Base-by-base conservation (phyloP, 2,113 vertebrate species). In the Nothocercus nigrocapillus region DNA sequence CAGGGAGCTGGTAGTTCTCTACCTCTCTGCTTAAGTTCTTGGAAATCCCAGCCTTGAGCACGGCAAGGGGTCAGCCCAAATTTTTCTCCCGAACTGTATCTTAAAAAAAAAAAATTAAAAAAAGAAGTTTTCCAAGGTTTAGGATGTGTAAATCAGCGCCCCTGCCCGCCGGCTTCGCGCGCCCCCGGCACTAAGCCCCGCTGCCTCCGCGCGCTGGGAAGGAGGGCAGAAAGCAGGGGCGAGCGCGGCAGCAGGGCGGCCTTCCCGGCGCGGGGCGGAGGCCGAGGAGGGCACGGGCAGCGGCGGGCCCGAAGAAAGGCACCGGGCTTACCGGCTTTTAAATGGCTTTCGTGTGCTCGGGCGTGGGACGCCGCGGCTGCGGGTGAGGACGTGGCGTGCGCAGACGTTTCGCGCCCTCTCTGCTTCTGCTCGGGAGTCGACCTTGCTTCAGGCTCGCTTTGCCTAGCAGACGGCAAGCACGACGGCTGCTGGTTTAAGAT, bases 401-500 rank as follows among this genome's bases (percentile, higher is more conserved):
- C 6, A 15, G 6, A 11, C 30, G 61, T 9, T 0, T 0, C 38
- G 49, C 1, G 0, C 38, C 22, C 44, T 8, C 82, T 61, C n/a
- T 34, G 56, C 62, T 88, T 91, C 67, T 66, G 4, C 28, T 85
- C 75, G 45, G 54, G 63, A 87, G 53, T 69, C 73, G 58, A 11
- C 69, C 77, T 56, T 64, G 74, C 73, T 84, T 84, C 78, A 49
- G 28, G 11, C 42, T 7, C 5, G 27, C 44, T 95, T 89, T 79
- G 83, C 89, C 84, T 63, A 84, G 69, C 95, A 94, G 78, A 92
- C 49, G 86, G 89, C 70, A 89, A 89, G 34, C 77, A 22, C 3
- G 70, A 88, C 0, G 32, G 74, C 56, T 94, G 66, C 34, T 85
- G 81, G 86, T 40, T 84, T 92, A 79, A 89, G 74, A 66, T 58